phyloP scores from a whole-genome alignment of 2,797 vertebrate genomes.

The Hyperoplus immaculatus region DNA sequence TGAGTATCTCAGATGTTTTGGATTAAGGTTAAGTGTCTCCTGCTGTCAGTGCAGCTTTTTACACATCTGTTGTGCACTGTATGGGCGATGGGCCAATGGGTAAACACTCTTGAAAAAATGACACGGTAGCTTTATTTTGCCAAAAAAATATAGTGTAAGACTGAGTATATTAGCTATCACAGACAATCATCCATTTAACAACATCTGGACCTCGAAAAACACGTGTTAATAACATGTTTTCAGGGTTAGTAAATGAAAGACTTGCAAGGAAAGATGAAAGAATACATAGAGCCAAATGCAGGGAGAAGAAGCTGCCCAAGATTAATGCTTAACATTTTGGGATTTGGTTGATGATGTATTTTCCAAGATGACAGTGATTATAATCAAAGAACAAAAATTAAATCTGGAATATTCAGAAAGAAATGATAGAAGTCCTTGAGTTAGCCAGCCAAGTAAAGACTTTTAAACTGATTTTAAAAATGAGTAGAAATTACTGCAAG shows the following conservation, averaged over 20 bases:
- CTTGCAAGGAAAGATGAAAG: slow-evolving; percentile 11
- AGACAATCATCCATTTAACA: not conserved
- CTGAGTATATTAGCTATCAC: not conserved
- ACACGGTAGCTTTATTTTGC: not conserved
- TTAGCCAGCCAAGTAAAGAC: not conserved
- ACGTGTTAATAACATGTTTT: not conserved
- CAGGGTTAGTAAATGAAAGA: slow-evolving; percentile 7
- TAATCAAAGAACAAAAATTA: slow-evolving; percentile 12
- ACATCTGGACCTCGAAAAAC: not conserved
- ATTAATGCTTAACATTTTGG: slow-evolving; percentile 30
- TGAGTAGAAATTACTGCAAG: slow-evolving; percentile 12
- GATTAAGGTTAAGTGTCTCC: not conserved
- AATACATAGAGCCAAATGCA: slow-evolving; percentile 6
- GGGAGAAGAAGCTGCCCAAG: slow-evolving; percentile 4
- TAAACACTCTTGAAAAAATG: slow-evolving; percentile 4
- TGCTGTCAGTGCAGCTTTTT: not conserved
- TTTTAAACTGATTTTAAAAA: slow-evolving; percentile 20
- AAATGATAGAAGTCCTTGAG: slow-evolving; percentile 15
- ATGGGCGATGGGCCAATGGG: not conserved
- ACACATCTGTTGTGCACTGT: not conserved
- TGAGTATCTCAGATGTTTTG: not conserved
- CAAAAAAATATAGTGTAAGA: not conserved
- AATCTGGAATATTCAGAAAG: slow-evolving; percentile 27
- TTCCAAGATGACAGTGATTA: slow-evolving; percentile 37
- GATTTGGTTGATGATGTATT: not conserved